Conservation (phyloP, 2,888 invertebrate genomes). For the Liposcelis brunnea region DNA sequence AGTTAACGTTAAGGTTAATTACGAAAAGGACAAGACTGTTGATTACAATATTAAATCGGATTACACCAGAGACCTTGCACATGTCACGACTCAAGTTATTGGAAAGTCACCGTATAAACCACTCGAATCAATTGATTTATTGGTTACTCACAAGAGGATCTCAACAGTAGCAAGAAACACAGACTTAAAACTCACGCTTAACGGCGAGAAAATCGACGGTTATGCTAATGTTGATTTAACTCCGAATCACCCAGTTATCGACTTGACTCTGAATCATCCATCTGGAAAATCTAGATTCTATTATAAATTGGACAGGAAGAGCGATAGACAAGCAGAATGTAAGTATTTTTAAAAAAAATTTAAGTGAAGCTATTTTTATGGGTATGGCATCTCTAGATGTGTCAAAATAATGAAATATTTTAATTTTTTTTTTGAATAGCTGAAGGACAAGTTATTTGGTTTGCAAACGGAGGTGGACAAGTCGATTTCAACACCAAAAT, state of each 20-base stretch:
- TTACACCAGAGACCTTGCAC: constrained; percentile 23
- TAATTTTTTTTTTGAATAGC: constrained; percentile 10
- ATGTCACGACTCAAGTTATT: constrained; percentile 28
- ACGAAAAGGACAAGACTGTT: constrained; percentile 19
- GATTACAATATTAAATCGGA: constrained; percentile 23
- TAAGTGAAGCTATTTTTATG: no score
- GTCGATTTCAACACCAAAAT: constrained; percentile 30
- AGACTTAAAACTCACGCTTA: constrained; percentile 32
- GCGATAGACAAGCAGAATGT: constrained; percentile 39
- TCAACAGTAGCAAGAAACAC: constrained; percentile 24
- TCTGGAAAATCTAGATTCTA: constrained; percentile 27
- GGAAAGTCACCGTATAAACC: constrained; percentile 31
- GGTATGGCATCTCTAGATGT: no score
- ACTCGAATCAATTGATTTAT: constrained; percentile 29
- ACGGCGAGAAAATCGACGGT: constrained; percentile 39
- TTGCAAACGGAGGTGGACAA: constrained; percentile 19
- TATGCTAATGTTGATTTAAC: constrained; percentile 34
- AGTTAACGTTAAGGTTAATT: constrained; percentile 13
- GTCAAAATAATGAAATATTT: constrained; percentile 6
- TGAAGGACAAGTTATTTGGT: constrained; percentile 17
- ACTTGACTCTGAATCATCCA: constrained; percentile 37
- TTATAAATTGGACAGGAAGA: constrained; percentile 30
- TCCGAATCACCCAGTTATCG: constrained; percentile 37
- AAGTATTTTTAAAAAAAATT: constrained; percentile 19
- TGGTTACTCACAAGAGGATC: constrained; percentile 29